Evolutionary conservation across 2,113 vertebrate genomes (phyloP).

Genomic region (Pluvialis apricaria): DNA sequence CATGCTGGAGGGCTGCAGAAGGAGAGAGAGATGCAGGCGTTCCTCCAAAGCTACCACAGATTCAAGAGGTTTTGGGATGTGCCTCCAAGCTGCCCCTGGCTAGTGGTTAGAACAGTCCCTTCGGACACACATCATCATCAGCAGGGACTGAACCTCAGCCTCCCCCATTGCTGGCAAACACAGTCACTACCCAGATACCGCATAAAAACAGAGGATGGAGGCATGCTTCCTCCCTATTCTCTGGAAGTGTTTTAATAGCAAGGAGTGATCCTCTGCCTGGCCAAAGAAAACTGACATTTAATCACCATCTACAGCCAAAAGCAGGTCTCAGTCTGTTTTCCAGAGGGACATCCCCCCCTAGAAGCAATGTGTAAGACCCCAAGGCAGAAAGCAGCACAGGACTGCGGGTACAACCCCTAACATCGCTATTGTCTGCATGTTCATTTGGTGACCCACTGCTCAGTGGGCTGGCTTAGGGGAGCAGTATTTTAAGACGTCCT

Average conservation of each 20-base stretch:
- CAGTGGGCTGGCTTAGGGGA: neutral
- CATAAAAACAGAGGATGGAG: neutral
- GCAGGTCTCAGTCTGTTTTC: neutral
- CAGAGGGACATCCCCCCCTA: neutral
- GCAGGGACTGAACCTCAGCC: neutral
- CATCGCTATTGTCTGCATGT: neutral
- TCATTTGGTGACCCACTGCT: neutral
- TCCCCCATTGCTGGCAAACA: neutral
- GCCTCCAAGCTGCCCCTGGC: neutral
- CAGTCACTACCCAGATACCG: neutral
- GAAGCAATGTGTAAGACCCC: neutral
- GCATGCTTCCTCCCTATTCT: neutral
- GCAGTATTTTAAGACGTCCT: neutral
- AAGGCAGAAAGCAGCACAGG: neutral
- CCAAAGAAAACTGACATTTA: neutral
- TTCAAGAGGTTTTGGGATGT: neutral
- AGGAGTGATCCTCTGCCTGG: neutral
- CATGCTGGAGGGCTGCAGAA: neutral
- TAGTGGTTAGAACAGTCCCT: neutral
- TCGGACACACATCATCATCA: fast-evolving
- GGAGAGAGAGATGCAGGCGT: neutral
- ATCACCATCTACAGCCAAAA: neutral
- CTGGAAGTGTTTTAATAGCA: neutral
- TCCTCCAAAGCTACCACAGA: neutral
- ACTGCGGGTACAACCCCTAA: neutral